Evolutionary conservation across 1,140 invertebrate genomes (phyloP).

Genomic region (Meloidogyne hapla): DNA sequence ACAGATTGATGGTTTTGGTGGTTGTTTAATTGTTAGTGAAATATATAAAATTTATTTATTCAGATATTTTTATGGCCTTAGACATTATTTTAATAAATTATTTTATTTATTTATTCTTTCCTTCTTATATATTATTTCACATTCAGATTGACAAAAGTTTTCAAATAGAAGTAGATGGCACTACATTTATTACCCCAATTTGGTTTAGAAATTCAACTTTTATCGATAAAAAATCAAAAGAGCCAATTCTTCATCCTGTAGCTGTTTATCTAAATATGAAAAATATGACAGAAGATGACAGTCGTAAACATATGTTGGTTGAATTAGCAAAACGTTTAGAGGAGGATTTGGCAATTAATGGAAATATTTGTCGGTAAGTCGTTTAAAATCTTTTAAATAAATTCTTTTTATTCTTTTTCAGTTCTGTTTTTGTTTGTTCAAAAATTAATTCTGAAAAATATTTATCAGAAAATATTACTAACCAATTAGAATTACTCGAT

Average conservation of each 20-base stretch:
- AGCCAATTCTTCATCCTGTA: constrained; percentile 29
- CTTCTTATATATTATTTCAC: not conserved
- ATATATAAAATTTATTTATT: not conserved
- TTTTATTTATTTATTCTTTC: no score
- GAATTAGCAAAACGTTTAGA: constrained; percentile 8
- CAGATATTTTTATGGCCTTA: no score
- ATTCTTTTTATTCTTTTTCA: not conserved
- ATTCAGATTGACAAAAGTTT: constrained; percentile 4
- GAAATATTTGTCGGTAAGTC: constrained; percentile 26
- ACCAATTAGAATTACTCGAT: constrained; percentile 11
- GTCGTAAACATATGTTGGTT: constrained; percentile 2
- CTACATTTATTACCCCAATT: constrained; percentile 14
- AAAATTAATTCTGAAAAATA: not conserved
- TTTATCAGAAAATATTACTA: not conserved
- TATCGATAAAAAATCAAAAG: constrained; percentile 7
- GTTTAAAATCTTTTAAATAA: not conserved
- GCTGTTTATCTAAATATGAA: constrained; percentile 26
- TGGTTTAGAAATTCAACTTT: constrained; percentile 35
- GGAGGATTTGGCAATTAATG: constrained; percentile 2
- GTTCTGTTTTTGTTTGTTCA: constrained; percentile 13
- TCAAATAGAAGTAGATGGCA: not conserved
- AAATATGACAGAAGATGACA: constrained; percentile 12
- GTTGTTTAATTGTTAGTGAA: constrained; percentile 23
- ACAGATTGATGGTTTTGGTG: constrained; percentile 15
- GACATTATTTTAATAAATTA: no score